These are phyloP conservation scores for Caenorhabditis sp. DNA, from an alignment of 2,888 invertebrate genomes.

Conservation along the genomic window DNA sequence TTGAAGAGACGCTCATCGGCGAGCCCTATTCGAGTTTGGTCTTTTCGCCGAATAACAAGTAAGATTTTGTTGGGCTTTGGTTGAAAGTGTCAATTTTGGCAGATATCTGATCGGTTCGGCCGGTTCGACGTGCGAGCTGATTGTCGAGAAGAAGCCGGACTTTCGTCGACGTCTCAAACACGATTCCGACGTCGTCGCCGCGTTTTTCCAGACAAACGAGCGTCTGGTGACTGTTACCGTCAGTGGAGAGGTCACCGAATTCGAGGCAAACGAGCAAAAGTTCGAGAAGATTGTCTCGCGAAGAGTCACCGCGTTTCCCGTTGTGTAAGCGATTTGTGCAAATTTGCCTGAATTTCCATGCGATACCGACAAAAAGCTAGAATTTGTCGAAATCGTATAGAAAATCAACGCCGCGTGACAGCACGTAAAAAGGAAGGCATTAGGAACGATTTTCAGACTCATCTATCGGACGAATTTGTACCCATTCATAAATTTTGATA, in stretches of 20 bases:
- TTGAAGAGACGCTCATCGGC: slow-evolving; percentile 37
- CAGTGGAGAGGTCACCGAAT: slow-evolving; percentile 49
- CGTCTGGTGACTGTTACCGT: slow-evolving; percentile 55
- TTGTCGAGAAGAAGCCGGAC: slow-evolving; percentile 2
- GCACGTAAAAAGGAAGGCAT: no score
- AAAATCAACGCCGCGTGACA: no score
- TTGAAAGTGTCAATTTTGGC: slow-evolving; percentile 2
- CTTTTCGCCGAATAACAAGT: slow-evolving; percentile 50
- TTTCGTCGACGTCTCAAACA: slow-evolving; percentile 11
- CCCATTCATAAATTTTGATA: no score
- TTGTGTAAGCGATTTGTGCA: slow-evolving; percentile 35
- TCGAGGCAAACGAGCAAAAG: slow-evolving; percentile 7
- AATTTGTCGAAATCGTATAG: background rate
- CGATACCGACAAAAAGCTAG: background rate
- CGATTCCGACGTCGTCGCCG: slow-evolving; percentile 43
- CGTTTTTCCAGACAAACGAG: slow-evolving; percentile 31
- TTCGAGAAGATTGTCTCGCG: slow-evolving; percentile 31
- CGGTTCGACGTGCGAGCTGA: slow-evolving; percentile 17
- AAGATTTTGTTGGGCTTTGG: background rate
- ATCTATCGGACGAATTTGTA: no score
- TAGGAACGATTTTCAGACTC: no score
- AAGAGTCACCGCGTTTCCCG: slow-evolving; percentile 55
- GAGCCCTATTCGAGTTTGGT: slow-evolving; percentile 35
- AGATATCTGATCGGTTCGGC: slow-evolving; percentile 27
- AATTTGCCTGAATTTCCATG: background rate